Evolutionary conservation across 2,888 invertebrate species (phyloP).

Genomic region (Orthonychiurus folsomi): DNA sequence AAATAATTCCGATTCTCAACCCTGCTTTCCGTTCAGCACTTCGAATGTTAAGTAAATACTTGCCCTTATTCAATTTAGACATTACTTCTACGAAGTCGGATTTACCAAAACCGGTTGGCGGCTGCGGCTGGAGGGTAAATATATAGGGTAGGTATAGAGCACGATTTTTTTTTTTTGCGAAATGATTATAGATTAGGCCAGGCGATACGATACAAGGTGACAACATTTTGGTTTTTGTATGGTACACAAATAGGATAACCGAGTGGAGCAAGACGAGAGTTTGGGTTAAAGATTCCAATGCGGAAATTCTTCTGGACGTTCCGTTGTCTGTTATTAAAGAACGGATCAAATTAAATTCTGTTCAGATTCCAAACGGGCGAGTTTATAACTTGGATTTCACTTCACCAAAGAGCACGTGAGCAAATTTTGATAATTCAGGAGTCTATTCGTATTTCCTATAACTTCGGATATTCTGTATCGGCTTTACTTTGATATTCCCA

Average conservation of each 20-base stretch:
- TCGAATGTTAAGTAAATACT: too few species aligned
- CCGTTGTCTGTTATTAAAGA: constrained; percentile 78
- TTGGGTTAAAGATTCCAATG: constrained; percentile 62
- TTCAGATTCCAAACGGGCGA: constrained; percentile 80
- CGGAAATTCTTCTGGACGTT: constrained; percentile 78
- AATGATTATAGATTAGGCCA: background rate
- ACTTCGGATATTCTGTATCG: background rate
- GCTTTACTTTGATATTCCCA: constrained; percentile 40
- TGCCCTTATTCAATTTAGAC: too few species aligned
- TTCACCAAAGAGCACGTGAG: constrained; percentile 74
- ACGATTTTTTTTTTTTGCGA: background rate
- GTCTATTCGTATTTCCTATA: background rate
- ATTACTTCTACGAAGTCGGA: constrained; percentile 65
- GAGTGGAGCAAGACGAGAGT: constrained; percentile 66
- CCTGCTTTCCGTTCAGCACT: too few species aligned
- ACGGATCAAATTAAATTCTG: constrained; percentile 77
- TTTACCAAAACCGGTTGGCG: constrained; percentile 61
- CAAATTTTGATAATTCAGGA: constrained; percentile 45
- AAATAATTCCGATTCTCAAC: constrained; percentile 30
- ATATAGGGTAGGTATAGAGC: background rate
- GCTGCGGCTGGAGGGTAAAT: constrained; percentile 62
- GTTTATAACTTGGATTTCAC: constrained; percentile 91
- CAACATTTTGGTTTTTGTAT: background rate
- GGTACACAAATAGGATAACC: constrained; percentile 74
- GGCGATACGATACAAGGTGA: too few species aligned